Evolutionary conservation across 2,888 invertebrate genomes (phyloP).

Genomic region (Hydroisotoma schaefferi): DNA sequence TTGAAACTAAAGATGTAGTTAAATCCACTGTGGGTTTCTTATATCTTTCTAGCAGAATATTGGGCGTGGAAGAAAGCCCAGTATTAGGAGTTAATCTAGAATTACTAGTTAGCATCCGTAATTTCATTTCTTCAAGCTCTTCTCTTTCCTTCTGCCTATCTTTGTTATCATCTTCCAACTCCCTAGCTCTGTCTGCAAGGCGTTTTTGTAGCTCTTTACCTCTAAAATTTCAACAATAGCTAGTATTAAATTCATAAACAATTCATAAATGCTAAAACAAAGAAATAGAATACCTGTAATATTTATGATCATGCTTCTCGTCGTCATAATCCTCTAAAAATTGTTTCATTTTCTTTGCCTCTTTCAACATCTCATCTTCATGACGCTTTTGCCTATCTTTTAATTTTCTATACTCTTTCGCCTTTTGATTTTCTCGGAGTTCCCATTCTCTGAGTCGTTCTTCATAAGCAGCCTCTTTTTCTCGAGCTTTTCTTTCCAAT

Average conservation of each 20-base stretch:
- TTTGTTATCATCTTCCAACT: slow-evolving; percentile 84
- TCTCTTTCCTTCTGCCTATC: slow-evolving; percentile 85
- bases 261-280: slow-evolving; percentile 19
- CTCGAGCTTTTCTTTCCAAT: slow-evolving; percentile 82
- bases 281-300: slow-evolving; percentile 69
- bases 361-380: slow-evolving; percentile 81
- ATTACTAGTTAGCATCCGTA: slow-evolving; percentile 59
- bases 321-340: slow-evolving; percentile 99
- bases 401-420: slow-evolving; percentile 85
- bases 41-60: slow-evolving; percentile 52
- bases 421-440: slow-evolving; percentile 79
- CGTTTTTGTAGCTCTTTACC: slow-evolving; percentile 85
- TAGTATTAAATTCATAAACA: slow-evolving; percentile 1
- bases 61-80: slow-evolving; percentile 54
- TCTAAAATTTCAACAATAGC: slow-evolving; percentile 51
- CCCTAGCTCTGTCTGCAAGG: slow-evolving; percentile 86
- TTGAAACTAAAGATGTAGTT: slow-evolving; percentile 26
- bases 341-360: slow-evolving; percentile 90
- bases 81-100: slow-evolving; percentile 50
- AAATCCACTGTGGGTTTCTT: slow-evolving; percentile 44
- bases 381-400: slow-evolving; percentile 77
- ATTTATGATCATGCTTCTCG: slow-evolving; percentile 93
- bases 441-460: slow-evolving; percentile 71
- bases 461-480: slow-evolving; percentile 96
- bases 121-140: slow-evolving; percentile 79